Conservation (phyloP, 1,140 invertebrate genomes). For the Panagrolaimus sp. region DNA sequence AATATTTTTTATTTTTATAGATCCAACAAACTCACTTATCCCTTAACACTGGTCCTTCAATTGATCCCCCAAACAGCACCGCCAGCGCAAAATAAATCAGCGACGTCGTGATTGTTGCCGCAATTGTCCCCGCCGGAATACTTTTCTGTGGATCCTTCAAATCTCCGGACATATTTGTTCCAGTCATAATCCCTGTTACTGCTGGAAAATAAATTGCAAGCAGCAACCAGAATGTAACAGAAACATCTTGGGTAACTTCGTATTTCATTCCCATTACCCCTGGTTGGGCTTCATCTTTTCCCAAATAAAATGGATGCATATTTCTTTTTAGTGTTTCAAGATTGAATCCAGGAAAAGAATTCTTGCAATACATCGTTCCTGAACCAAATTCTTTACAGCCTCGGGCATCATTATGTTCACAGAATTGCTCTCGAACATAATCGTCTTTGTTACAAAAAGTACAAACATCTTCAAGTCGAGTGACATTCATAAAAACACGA, state of each 20-base stretch:
- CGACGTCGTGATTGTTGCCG: constrained; percentile 90
- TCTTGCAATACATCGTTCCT: constrained; percentile 41
- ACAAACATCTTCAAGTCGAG: constrained; percentile 39
- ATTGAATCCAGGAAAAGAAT: constrained; percentile 48
- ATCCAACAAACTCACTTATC: constrained; percentile 77
- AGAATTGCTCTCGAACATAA: constrained; percentile 44
- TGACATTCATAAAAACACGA: constrained; percentile 36
- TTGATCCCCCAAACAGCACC: constrained; percentile 84
- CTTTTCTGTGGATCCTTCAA: constrained; percentile 77
- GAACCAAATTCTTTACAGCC: constrained; percentile 49
- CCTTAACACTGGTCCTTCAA: constrained; percentile 83
- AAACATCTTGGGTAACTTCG: constrained; percentile 81
- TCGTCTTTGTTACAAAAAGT: constrained; percentile 51
- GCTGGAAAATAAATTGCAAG: constrained; percentile 99
- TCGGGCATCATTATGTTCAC: constrained; percentile 40
- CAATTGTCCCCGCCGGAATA: constrained; percentile 92
- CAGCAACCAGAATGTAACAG: constrained; percentile 88
- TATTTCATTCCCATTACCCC: constrained; percentile 35
- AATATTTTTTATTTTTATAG: neutral
- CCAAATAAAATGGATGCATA: constrained; percentile 47
- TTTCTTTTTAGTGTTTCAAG: constrained; percentile 35
- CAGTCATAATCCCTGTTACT: constrained; percentile 68
- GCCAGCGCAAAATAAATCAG: constrained; percentile 83
- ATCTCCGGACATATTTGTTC: constrained; percentile 59
- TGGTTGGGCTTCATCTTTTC: constrained; percentile 41